These are phyloP conservation scores for Cheilosia soror DNA, from an alignment of 2,888 invertebrate genomes.

Conservation along the genomic window DNA sequence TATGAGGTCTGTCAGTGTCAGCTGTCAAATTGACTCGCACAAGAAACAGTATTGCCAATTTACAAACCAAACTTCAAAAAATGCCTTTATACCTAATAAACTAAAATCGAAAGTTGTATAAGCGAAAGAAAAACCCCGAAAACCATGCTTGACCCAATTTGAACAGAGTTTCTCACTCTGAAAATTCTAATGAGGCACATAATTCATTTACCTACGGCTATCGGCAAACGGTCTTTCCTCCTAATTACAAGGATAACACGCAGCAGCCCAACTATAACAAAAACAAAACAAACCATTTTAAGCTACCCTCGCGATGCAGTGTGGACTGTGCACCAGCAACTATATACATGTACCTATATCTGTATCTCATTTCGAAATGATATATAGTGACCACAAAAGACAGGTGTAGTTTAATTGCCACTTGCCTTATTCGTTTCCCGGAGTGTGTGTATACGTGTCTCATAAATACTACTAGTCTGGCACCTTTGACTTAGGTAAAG, in stretches of 20 bases:
- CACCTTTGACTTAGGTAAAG: conserved; percentile 21
- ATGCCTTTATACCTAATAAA: too few species aligned
- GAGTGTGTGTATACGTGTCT: conserved; percentile 29
- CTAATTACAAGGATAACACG: conserved; percentile 74
- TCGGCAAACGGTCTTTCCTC: conserved; percentile 62
- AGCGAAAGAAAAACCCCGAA: too few species aligned
- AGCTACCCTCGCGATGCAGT: conserved; percentile 32
- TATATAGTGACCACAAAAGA: conserved; percentile 60
- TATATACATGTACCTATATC: background rate
- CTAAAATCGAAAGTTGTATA: too few species aligned
- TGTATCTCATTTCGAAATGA: conserved; percentile 63
- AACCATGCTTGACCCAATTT: conserved; percentile 14
- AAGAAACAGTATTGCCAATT: too few species aligned
- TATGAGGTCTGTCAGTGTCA: too few species aligned
- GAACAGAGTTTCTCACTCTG: conserved; percentile 50
- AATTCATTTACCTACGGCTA: conserved; percentile 66
- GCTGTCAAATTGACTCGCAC: too few species aligned
- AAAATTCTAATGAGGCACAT: conserved; percentile 68
- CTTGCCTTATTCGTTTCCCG: conserved; percentile 47
- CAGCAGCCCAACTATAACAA: conserved; percentile 30
- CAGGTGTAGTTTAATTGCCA: conserved; percentile 74
- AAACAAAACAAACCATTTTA: conserved; percentile 67
- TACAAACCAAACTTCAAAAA: too few species aligned
- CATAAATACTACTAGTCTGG: conserved; percentile 54
- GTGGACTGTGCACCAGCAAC: background rate